These are phyloP conservation scores for Paracyclopina nana DNA, from an alignment of 1,140 invertebrate species.

Conservation along the genomic window DNA sequence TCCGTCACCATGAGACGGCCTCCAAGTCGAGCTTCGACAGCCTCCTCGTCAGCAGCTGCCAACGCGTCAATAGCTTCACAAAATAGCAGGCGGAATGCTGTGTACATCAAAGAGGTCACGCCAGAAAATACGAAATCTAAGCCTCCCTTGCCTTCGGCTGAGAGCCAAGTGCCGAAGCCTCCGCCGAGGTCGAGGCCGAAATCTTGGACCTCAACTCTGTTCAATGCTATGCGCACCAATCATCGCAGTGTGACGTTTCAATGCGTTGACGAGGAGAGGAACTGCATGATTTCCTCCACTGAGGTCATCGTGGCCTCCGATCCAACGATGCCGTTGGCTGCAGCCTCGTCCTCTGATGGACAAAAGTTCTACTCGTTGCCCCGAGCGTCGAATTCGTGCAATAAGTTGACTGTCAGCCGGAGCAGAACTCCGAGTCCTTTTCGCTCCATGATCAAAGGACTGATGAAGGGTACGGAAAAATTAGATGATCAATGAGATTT, in stretches of 20 bases:
- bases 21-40: no score
- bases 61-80: no score
- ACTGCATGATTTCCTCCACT: neutral
- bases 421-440: slow-evolving; percentile 16
- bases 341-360: neutral
- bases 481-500: no score
- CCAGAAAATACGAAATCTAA: neutral
- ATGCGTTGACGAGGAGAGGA: neutral
- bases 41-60: no score
- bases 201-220: slow-evolving; percentile 15
- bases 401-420: neutral
- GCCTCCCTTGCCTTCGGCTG: neutral
- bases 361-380: neutral
- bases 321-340: neutral
- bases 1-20: no score
- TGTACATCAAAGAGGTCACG: no score
- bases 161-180: neutral
- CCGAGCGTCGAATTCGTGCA: neutral
- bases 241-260: neutral
- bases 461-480: slow-evolving; percentile 2
- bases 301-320: neutral
- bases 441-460: slow-evolving; percentile 10
- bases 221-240: slow-evolving; percentile 8
- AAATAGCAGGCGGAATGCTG: no score
- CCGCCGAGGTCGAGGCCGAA: slow-evolving; percentile 5